phyloP scores from a whole-genome alignment of 2,888 invertebrate genomes.

The Dione vanillae region DNA sequence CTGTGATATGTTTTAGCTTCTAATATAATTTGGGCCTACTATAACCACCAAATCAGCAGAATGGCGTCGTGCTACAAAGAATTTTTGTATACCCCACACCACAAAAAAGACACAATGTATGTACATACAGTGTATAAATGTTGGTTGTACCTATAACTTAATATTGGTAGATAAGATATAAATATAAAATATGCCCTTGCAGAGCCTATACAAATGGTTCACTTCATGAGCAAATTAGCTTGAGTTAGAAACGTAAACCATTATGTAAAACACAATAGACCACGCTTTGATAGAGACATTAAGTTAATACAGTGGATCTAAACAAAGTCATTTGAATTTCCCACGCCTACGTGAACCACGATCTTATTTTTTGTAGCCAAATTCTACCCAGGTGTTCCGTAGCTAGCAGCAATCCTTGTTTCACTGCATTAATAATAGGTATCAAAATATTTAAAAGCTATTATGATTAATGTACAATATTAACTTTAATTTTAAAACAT shows the following conservation, averaged over 20 bases:
- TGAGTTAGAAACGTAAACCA: constrained; percentile 32
- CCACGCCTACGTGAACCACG: constrained; percentile 61
- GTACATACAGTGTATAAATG: too few relatives aligned
- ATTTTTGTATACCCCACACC: too few relatives aligned
- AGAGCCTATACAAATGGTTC: background rate
- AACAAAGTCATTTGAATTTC: constrained; percentile 59
- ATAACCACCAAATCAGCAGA: background rate
- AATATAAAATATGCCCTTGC: too few relatives aligned
- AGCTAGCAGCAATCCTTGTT: constrained; percentile 71
- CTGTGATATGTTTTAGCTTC: background rate
- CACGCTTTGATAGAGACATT: constrained; percentile 63
- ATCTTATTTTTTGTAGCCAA: constrained; percentile 59
- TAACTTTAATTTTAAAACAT: too few relatives aligned
- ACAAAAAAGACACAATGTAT: too few relatives aligned
- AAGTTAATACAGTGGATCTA: constrained; percentile 59
- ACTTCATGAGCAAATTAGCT: constrained; percentile 46
- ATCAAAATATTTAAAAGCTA: constrained; percentile 67
- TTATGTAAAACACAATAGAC: constrained; percentile 44
- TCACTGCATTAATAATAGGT: constrained; percentile 74
- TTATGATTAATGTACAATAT: background rate
- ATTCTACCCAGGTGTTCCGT: constrained; percentile 58
- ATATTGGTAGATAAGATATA: too few relatives aligned
- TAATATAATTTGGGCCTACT: background rate
- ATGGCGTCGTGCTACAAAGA: too few relatives aligned
- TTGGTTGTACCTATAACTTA: too few relatives aligned